Evolutionary conservation across 2,113 vertebrate genomes (phyloP).

Genomic region (Empidonax traillii): DNA sequence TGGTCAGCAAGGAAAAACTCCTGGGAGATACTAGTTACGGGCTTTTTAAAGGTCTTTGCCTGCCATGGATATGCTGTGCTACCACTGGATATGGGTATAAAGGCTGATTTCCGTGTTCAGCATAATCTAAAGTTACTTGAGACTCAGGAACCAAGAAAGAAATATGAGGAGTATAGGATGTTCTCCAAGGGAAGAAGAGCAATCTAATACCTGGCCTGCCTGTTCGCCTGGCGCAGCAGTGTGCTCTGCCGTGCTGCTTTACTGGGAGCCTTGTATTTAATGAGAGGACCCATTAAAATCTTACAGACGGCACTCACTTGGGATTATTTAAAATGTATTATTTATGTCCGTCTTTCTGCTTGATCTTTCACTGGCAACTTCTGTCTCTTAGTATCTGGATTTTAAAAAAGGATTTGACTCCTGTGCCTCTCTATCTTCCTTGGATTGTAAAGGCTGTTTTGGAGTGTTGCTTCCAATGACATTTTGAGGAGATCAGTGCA

Average conservation of each 20-base stretch:
- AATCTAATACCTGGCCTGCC: not conserved
- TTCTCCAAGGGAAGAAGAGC: not conserved
- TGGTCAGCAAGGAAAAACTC: not conserved
- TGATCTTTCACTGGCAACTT: not conserved
- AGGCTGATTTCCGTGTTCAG: not conserved
- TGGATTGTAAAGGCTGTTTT: not conserved
- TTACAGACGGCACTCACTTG: not conserved
- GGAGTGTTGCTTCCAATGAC: not conserved
- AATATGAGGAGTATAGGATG: not conserved
- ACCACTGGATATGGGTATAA: not conserved
- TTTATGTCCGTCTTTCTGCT: not conserved
- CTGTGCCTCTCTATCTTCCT: not conserved
- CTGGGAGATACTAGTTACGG: not conserved
- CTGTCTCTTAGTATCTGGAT: not conserved
- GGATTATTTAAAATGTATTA: not conserved
- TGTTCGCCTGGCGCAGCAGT: not conserved
- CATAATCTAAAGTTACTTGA: conserved; percentile 1
- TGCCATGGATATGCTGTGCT: not conserved
- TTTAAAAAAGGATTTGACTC: not conserved
- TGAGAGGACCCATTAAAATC: not conserved
- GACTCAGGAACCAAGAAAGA: not conserved
- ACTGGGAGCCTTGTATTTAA: not conserved
- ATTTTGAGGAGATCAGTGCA: not conserved
- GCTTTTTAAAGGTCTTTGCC: not conserved
- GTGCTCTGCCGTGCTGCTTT: not conserved